Percentiles rank a stretch among this genome's conserved stretches.
phyloP scores from a whole-genome alignment of 1,140 invertebrate genomes.

The Notospermus geniculatus region DNA sequence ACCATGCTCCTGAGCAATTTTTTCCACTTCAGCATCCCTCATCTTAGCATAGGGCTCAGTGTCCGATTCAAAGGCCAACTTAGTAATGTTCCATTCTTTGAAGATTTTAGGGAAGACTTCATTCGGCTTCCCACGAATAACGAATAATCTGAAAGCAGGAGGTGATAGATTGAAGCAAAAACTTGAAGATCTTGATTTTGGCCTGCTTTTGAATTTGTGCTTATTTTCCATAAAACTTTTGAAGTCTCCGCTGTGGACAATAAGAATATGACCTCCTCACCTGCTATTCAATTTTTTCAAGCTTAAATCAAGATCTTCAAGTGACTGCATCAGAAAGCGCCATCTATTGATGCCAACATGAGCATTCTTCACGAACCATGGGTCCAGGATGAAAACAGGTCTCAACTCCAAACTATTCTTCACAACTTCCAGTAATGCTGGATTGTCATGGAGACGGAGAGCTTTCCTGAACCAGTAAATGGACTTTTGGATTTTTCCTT shows the following conservation, averaged over 20 bases:
- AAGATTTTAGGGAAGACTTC: constrained; percentile 37
- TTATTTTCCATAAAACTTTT: too few species aligned
- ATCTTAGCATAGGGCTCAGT: constrained; percentile 83
- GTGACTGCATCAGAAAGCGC: constrained; percentile 43
- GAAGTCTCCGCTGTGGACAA: too few species aligned
- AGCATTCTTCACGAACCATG: constrained; percentile 42
- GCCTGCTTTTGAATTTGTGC: too few species aligned
- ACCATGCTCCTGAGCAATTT: constrained; percentile 74
- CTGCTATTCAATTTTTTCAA: constrained; percentile 39
- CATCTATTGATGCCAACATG: constrained; percentile 47
- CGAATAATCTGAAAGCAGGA: constrained; percentile 38
- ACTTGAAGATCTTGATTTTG: too few species aligned
- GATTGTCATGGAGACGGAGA: constrained; percentile 83
- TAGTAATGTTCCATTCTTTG: constrained; percentile 78
- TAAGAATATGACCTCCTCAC: too few species aligned
- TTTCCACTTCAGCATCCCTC: constrained; percentile 76
- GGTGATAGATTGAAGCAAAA: constrained; percentile 6
- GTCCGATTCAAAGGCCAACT: constrained; percentile 83
- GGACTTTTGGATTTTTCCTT: constrained; percentile 22
- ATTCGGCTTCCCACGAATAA: constrained; percentile 34
- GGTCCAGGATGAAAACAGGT: constrained; percentile 48
- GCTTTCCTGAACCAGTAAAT: constrained; percentile 91
- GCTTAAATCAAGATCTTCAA: constrained; percentile 38
- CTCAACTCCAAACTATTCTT: constrained; percentile 34
- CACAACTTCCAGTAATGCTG: constrained; percentile 67